phyloP scores from a whole-genome alignment of 2,113 vertebrate species.

The Triplophysa siluroides region DNA sequence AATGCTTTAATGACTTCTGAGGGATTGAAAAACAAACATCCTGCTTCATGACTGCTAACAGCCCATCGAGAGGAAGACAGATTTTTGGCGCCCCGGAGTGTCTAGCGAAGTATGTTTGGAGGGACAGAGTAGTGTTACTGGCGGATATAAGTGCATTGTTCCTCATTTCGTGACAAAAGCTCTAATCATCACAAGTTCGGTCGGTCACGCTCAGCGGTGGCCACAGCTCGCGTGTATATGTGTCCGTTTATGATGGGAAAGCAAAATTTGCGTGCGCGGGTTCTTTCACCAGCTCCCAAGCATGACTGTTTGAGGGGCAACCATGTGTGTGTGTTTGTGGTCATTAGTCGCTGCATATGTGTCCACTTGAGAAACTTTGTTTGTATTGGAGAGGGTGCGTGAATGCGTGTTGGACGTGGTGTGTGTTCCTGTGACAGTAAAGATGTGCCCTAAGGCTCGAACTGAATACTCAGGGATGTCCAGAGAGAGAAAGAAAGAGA shows the following conservation, averaged over 20 bases:
- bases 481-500: conserved; percentile 24
- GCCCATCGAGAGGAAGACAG: conserved; percentile 39
- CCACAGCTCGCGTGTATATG: conserved; percentile 28
- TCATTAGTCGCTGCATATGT: conserved; percentile 41
- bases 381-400: conserved; percentile 6
- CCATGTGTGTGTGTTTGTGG: conserved; percentile 45
- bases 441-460: conserved; percentile 38
- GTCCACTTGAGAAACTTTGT: conserved; percentile 37
- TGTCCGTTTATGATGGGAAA: not conserved
- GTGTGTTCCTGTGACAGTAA: conserved; percentile 27
- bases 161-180: conserved; percentile 35
- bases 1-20: conserved; percentile 43
- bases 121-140: conserved; percentile 26
- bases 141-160: conserved; percentile 32
- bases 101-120: conserved; percentile 32
- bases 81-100: conserved; percentile 42
- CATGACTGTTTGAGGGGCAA: conserved; percentile 40
- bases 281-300: conserved; percentile 39
- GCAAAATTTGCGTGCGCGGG: conserved; percentile 31
- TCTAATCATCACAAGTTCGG: conserved; percentile 31
- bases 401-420: not conserved
- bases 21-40: conserved; percentile 46
- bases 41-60: conserved; percentile 27
- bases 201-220: conserved; percentile 35
- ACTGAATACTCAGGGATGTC: conserved; percentile 44